Evolutionary conservation across 2,888 invertebrate genomes (phyloP).

Genomic region (Drosophila bunnanda): DNA sequence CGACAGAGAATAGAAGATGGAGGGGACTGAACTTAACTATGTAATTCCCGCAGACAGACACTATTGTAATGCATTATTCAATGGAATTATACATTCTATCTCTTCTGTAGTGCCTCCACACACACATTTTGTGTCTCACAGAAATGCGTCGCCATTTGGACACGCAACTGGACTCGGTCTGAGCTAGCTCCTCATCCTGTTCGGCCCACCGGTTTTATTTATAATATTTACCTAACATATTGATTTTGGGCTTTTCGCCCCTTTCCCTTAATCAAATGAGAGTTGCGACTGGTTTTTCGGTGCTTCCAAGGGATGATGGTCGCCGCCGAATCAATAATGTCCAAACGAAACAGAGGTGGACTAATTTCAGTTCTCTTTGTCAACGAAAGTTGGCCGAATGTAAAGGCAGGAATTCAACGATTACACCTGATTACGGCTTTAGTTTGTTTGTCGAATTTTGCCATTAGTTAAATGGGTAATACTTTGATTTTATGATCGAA

Average conservation of each 20-base stretch:
- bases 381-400: background rate
- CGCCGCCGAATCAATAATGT: constrained; percentile 22
- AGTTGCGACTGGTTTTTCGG: constrained; percentile 9
- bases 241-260: constrained; percentile 32
- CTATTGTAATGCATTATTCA: constrained; percentile 30
- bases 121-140: constrained; percentile 12
- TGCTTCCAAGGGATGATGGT: constrained; percentile 11
- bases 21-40: background rate
- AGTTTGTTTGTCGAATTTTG: background rate
- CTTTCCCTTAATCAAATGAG: constrained; percentile 4
- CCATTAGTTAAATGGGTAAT: constrained; percentile 1
- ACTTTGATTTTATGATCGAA: background rate
- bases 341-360: constrained; percentile 14
- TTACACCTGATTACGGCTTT: background rate
- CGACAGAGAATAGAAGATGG: background rate
- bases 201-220: constrained; percentile 26
- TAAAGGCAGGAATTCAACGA: background rate
- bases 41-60: constrained; percentile 6
- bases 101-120: background rate
- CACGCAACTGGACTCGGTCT: constrained; percentile 29
- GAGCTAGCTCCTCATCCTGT: background rate
- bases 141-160: constrained; percentile 38
- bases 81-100: constrained; percentile 8
- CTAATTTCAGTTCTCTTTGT: constrained; percentile 2
- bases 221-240: constrained; percentile 37